phyloP scores from a whole-genome alignment of 2,797 vertebrate species.

The Allobates femoralis region DNA sequence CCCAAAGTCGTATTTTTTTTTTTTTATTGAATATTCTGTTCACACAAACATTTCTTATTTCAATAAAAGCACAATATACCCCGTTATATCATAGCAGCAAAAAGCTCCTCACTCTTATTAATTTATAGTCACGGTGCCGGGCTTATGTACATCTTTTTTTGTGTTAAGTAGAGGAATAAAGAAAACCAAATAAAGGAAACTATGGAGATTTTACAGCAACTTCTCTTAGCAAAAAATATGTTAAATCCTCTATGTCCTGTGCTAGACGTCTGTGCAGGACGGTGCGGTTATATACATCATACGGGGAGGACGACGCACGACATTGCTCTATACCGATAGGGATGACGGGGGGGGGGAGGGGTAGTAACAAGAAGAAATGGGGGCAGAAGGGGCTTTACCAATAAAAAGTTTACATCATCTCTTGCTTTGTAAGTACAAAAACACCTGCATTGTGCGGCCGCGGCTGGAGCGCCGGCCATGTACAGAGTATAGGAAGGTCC shows the following conservation, averaged over 20 bases:
- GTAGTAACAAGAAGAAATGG: conserved; percentile 73
- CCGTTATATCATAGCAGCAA: conserved; percentile 69
- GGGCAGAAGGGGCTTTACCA: conserved; percentile 71
- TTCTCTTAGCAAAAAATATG: conserved; percentile 72
- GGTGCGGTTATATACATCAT: conserved; percentile 76
- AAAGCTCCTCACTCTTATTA: conserved; percentile 68
- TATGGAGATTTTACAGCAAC: conserved; percentile 73
- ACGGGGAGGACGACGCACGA: conserved; percentile 77
- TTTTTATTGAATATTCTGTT: conserved; percentile 75
- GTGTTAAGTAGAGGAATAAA: conserved; percentile 71
- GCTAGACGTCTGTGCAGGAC: conserved; percentile 75
- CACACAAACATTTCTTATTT: conserved; percentile 72
- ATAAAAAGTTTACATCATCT: conserved; percentile 81
- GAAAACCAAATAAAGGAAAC: conserved; percentile 67
- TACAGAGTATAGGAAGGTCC: conserved; percentile 78
- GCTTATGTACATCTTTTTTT: conserved; percentile 73
- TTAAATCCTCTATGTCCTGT: conserved; percentile 74
- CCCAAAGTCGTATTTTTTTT: conserved; percentile 26
- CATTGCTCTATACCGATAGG: conserved; percentile 74
- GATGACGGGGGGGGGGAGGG: conserved; percentile 70
- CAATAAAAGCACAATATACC: conserved; percentile 71
- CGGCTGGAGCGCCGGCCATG: conserved; percentile 82
- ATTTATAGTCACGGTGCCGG: conserved; percentile 71
- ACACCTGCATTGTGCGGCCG: conserved; percentile 81
- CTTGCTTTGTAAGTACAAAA: conserved; percentile 79